Conservation (phyloP, 2,888 invertebrate species). For the Caenorhabditis imperialis region DNA sequence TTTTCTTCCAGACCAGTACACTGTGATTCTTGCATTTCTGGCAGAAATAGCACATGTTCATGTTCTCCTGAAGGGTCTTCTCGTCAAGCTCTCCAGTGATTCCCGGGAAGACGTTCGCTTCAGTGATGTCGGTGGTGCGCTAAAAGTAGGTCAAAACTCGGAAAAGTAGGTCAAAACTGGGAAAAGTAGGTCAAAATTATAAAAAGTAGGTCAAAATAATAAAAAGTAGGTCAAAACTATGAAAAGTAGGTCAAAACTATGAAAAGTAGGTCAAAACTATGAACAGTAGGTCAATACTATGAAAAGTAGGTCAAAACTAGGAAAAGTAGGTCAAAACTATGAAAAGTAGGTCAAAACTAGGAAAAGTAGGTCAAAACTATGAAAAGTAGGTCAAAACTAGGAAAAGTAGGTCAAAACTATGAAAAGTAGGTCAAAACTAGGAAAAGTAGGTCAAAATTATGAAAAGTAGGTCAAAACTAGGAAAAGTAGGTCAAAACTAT, state of each 20-base stretch:
- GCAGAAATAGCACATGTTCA: slow-evolving; percentile 74
- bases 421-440: slow-evolving; percentile 12
- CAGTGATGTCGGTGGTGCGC: slow-evolving; percentile 67
- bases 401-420: too few species aligned
- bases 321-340: too few species aligned
- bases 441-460: too few species aligned
- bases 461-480: slow-evolving; percentile 12
- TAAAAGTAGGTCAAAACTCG: slow-evolving; percentile 30
- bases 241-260: too few species aligned
- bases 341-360: slow-evolving; percentile 12
- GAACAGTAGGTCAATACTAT: too few species aligned
- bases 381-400: slow-evolving; percentile 12
- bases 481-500: too few species aligned
- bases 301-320: slow-evolving; percentile 12
- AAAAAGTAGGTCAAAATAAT: too few species aligned
- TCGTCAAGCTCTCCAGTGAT: slow-evolving; percentile 43
- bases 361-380: too few species aligned
- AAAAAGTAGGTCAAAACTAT: slow-evolving; percentile 13
- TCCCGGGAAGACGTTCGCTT: slow-evolving; percentile 71
- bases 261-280: slow-evolving; percentile 13
- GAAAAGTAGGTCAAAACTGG: too few species aligned
- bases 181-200: slow-evolving; percentile 12
- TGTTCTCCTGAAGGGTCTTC: slow-evolving; percentile 24
- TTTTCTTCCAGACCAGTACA: slow-evolving; percentile 75
- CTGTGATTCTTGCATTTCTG: slow-evolving; percentile 77